These are phyloP conservation scores for Harpagoxenus sublaevis DNA, from an alignment of 2,888 invertebrate genomes.

Conservation along the genomic window DNA sequence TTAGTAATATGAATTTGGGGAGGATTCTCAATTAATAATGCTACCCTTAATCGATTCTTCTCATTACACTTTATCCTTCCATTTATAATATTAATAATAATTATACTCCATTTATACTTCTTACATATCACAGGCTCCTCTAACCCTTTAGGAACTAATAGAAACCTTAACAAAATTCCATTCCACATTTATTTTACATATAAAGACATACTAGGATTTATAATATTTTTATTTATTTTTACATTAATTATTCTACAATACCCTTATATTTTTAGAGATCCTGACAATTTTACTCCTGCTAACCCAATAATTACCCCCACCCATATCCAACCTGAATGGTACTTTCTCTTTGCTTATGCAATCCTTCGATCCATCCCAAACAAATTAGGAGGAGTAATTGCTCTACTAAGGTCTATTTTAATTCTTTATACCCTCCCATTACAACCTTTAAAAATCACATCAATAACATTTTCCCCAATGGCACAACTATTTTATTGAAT, in stretches of 20 bases:
- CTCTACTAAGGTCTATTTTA: slow-evolving; percentile 82
- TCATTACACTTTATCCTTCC: no score
- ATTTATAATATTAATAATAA: no score
- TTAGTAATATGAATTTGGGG: no score
- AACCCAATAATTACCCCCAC: slow-evolving; percentile 90
- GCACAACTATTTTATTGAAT: slow-evolving; percentile 89
- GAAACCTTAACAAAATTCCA: no score
- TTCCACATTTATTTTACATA: no score
- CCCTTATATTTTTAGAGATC: neutral
- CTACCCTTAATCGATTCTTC: no score
- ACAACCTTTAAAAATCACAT: slow-evolving; percentile 84
- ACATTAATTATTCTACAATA: neutral
- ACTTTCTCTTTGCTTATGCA: slow-evolving; percentile 87
- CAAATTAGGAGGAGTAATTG: slow-evolving; percentile 93
- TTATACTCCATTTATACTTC: no score
- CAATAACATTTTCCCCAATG: slow-evolving; percentile 87
- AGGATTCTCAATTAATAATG: no score
- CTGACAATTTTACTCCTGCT: neutral
- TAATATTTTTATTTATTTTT: slow-evolving; percentile 80
- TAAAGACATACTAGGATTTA: slow-evolving; percentile 88
- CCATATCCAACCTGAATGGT: slow-evolving; percentile 95
- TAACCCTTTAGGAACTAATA: no score
- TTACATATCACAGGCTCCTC: no score
- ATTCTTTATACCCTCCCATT: slow-evolving; percentile 88
- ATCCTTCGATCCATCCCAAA: slow-evolving; percentile 92